phyloP scores from a whole-genome alignment of 1,140 invertebrate genomes.

The Camponotus vicinus region DNA sequence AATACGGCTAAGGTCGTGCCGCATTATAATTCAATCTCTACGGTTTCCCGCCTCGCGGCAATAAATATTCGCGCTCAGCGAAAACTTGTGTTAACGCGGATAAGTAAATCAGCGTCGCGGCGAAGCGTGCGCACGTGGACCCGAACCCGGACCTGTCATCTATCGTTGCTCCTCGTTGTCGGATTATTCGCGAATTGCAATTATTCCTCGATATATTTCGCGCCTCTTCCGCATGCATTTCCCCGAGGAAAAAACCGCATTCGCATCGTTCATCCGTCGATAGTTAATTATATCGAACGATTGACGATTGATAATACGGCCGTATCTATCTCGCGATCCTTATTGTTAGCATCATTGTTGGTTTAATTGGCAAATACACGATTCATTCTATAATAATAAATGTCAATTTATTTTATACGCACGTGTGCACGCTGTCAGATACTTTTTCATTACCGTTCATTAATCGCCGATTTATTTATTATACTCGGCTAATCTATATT shows the following conservation, averaged over 20 bases:
- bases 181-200: conserved; percentile 41
- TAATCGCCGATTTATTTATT: conserved; percentile 56
- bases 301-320: conserved; percentile 33
- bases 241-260: background rate
- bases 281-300: conserved; percentile 51
- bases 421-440: conserved; percentile 6
- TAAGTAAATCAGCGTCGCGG: conserved; percentile 78
- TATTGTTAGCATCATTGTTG: conserved; percentile 47
- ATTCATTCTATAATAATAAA: conserved; percentile 60
- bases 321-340: conserved; percentile 43
- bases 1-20: conserved; percentile 33
- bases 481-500: conserved; percentile 55
- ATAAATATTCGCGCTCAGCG: conserved; percentile 71
- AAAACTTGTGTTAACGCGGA: conserved; percentile 77
- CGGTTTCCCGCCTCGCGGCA: conserved; percentile 51
- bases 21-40: conserved; percentile 71
- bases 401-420: conserved; percentile 45
- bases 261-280: background rate
- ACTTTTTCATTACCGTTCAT: conserved; percentile 50
- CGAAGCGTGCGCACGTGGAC: conserved; percentile 65
- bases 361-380: conserved; percentile 56
- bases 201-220: conserved; percentile 48
- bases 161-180: background rate
- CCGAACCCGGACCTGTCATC: background rate
- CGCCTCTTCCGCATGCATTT: background rate